Evolutionary conservation across 1,140 invertebrate species (phyloP).

Genomic region (Lepidurus packardi): DNA sequence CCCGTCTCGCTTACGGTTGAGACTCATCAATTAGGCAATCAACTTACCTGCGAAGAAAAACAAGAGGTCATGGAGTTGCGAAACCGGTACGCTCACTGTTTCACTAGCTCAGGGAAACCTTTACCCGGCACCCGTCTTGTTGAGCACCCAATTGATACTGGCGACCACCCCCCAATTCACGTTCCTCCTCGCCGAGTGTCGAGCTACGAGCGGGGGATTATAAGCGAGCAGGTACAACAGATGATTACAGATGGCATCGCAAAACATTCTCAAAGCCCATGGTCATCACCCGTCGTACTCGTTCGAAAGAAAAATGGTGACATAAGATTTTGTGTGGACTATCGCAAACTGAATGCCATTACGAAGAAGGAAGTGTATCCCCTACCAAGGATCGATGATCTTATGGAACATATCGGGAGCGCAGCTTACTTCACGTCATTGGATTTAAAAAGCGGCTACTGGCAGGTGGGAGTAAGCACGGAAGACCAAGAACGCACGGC

Average conservation of each 20-base stretch:
- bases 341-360: constrained; percentile 42
- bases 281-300: constrained; percentile 40
- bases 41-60: neutral
- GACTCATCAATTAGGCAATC: neutral
- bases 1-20: neutral
- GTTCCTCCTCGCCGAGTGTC: constrained; percentile 25
- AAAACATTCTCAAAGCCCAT: constrained; percentile 37
- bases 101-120: neutral
- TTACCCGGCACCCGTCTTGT: neutral
- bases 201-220: neutral
- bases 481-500: constrained; percentile 45
- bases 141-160: neutral
- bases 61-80: neutral
- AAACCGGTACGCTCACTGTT: neutral
- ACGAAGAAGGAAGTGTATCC: constrained; percentile 45
- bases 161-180: constrained; percentile 2
- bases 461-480: constrained; percentile 45
- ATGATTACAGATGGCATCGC: constrained; percentile 29
- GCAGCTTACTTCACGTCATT: constrained; percentile 42
- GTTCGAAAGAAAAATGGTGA: constrained; percentile 42
- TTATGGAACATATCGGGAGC: constrained; percentile 42
- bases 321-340: constrained; percentile 46
- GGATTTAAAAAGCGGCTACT: constrained; percentile 46
- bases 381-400: constrained; percentile 48
- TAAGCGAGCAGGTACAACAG: neutral